These are phyloP conservation scores for Procambarus virginalis DNA, from an alignment of 1,140 invertebrate genomes.

Conservation along the genomic window DNA sequence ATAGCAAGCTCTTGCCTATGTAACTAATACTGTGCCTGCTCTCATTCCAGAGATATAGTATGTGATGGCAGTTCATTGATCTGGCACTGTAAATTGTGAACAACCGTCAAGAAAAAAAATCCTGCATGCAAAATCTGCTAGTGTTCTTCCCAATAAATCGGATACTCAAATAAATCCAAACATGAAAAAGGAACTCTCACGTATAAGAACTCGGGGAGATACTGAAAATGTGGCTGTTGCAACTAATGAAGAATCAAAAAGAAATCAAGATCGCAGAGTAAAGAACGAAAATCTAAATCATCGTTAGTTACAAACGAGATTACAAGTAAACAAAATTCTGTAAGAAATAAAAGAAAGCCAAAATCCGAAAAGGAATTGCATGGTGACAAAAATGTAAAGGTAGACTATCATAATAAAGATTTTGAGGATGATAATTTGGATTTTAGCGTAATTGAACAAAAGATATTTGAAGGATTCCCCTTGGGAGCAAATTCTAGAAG, in stretches of 20 bases:
- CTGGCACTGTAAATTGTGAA: neutral
- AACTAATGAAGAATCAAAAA: neutral
- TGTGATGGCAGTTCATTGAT: neutral
- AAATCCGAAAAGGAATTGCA: neutral
- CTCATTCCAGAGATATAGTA: neutral
- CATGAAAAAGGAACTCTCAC: neutral
- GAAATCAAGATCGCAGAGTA: neutral
- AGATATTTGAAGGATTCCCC: conserved; percentile 60
- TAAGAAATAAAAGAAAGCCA: neutral
- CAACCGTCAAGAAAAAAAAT: neutral
- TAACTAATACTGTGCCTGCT: too few relatives aligned
- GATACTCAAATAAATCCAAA: neutral
- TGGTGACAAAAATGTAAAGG: neutral
- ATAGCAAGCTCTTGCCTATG: too few relatives aligned
- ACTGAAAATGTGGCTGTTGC: neutral
- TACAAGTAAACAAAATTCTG: neutral
- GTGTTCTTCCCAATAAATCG: neutral
- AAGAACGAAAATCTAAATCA: neutral
- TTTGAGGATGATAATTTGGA: conserved; percentile 22
- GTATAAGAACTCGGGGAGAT: neutral
- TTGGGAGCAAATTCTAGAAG: neutral
- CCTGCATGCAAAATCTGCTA: neutral
- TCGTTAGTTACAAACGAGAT: neutral
- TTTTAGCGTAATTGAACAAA: conserved; percentile 63
- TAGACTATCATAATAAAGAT: neutral